Evolutionary conservation across 2,113 vertebrate genomes (phyloP), one percentile per base, ranked within the genome.

Genomic region (Dermatemys mawii): DNA sequence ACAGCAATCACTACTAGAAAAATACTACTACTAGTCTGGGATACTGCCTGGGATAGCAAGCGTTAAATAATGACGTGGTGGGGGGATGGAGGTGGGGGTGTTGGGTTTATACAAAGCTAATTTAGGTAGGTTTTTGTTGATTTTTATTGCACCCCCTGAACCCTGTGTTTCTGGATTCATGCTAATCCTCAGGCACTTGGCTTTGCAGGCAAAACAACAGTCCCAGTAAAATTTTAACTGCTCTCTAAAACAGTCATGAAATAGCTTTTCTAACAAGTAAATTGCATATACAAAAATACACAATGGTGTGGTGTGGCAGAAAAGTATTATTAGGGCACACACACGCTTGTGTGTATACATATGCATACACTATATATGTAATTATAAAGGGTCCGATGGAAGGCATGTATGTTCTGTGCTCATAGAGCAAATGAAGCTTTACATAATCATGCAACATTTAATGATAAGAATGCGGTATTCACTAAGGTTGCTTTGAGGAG

Each of bases 381-480:
- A 6, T 41, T 76, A 21, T 87, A 3, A 86, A 88, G 76, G 48
- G 57, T 94, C 78, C 21, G 46, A 46, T 0, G 81, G 48, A 92
- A 90, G 24, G 78, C 0, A n/a, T 29, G 16, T 67, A n/a, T 35
- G 27, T 32, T 60, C 6, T 60, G 27, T 81, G 55, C 11, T 70
- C 35, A 83, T 35, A 89, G 32, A 32, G 78, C 51, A 48, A 48
- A 48, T 90, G 78, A n/a, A 93, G 84, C 75, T 29, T 32, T 11
- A 78, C 73, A 50, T 26, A 73, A 75, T 32, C 78, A 21, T 13
- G 81, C 19, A 32, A 70, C 26, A 13, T 24, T 12, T 24, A 83
- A 95, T 17, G 6, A 46, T 48, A 81, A 83, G 51, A 92, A 92
- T 53, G 78, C 84, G 11, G 5, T 85, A 89, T 41, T 95, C 41